These are phyloP conservation scores for Esox lucius DNA, from an alignment of 2,797 vertebrate genomes.

Conservation along the genomic window DNA sequence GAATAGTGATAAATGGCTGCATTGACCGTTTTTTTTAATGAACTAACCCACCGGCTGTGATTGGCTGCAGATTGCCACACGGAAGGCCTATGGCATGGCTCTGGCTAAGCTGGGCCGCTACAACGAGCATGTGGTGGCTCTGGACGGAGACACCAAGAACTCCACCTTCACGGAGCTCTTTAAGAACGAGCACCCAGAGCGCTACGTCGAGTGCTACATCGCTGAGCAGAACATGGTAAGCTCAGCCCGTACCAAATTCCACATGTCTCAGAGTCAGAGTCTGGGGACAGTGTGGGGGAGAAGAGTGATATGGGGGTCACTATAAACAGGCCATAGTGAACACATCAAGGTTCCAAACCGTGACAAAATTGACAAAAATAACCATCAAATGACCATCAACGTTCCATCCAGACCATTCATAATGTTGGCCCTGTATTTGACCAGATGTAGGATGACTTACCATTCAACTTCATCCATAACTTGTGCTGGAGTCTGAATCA, in stretches of 20 bases:
- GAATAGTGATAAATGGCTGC: background rate
- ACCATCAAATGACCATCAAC: background rate
- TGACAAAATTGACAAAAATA: background rate
- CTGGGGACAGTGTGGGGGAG: too few species aligned
- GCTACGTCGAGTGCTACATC: conserved; percentile 93
- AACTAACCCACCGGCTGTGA: conserved; percentile 1
- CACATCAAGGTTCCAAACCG: too few species aligned
- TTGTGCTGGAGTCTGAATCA: too few species aligned
- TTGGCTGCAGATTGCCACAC: conserved; percentile 82
- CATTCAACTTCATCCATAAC: too few species aligned
- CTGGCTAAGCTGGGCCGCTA: conserved; percentile 89
- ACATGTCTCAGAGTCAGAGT: background rate
- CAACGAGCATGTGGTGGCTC: conserved; percentile 84
- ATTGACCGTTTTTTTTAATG: background rate
- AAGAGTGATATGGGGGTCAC: too few species aligned
- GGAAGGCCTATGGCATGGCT: conserved; percentile 89
- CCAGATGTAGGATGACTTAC: too few species aligned
- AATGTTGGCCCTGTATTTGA: background rate
- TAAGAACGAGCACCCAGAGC: conserved; percentile 89
- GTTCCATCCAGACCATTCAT: background rate
- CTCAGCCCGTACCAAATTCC: background rate
- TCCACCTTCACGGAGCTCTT: conserved; percentile 92
- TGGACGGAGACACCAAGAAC: conserved; percentile 95
- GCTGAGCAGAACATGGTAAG: conserved; percentile 95
- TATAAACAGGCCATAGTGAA: too few species aligned